Evolutionary conservation across 2,797 vertebrate genomes (phyloP).

Genomic region (Pseudopleuronectes americanus): DNA sequence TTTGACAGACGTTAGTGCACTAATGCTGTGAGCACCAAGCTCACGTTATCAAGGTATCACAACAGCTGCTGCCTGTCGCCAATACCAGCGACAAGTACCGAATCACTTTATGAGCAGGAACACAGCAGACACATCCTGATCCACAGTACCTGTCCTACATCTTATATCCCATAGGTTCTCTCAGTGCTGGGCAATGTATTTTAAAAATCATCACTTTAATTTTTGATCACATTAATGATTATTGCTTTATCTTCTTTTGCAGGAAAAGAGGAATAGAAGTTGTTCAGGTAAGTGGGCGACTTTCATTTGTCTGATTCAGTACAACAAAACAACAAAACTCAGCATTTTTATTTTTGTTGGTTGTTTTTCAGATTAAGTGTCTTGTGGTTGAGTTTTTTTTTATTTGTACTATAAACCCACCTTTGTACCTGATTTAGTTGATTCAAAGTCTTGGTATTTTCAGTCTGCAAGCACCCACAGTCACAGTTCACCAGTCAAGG

Average conservation of each 20-base stretch:
- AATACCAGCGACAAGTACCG: no score
- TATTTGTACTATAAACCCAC: constrained; percentile 9
- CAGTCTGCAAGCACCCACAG: constrained; percentile 20
- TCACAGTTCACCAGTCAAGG: constrained; percentile 5
- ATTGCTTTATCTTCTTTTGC: constrained; percentile 69
- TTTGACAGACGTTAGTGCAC: no score
- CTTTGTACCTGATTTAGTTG: constrained; percentile 19
- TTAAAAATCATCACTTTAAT: constrained; percentile 5
- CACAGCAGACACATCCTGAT: neutral
- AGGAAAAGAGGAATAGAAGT: constrained; percentile 99
- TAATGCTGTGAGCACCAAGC: no score
- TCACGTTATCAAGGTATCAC: no score
- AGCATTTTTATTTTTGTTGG: neutral
- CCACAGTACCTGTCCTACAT: neutral
- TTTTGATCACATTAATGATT: constrained; percentile 23
- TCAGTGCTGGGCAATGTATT: neutral
- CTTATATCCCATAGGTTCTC: neutral
- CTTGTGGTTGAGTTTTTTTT: neutral
- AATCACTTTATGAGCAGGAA: neutral
- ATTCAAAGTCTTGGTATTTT: constrained; percentile 33
- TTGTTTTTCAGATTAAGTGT: neutral
- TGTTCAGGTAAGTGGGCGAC: constrained; percentile 90
- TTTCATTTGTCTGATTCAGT: neutral
- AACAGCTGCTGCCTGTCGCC: no score
- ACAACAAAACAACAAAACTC: neutral